Conservation (phyloP, 2,113 vertebrate species). For the Cricetomys ansorgei region DNA sequence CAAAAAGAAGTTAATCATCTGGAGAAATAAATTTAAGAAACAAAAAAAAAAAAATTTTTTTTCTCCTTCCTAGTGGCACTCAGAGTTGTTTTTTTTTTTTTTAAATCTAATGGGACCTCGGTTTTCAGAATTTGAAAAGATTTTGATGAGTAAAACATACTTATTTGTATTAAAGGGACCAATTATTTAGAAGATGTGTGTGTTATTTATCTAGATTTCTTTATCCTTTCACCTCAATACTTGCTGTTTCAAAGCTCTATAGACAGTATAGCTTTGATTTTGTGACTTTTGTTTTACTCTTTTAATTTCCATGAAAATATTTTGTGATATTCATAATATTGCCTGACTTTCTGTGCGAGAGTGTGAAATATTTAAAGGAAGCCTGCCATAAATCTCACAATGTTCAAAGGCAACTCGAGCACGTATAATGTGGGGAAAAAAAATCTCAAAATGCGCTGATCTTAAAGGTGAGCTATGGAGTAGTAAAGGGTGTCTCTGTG, state of each 20-base stretch:
- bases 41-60: neutral
- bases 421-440: neutral
- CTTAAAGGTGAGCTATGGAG: conserved; percentile 64
- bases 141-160: neutral
- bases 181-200: neutral
- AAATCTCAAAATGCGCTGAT: conserved; percentile 37
- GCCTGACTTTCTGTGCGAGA: conserved; percentile 22
- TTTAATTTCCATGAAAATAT: conserved; percentile 48
- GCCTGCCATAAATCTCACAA: conserved; percentile 48
- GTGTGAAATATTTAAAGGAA: conserved; percentile 67
- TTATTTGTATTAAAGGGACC: conserved; percentile 3
- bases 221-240: neutral
- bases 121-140: conserved; percentile 16
- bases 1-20: neutral
- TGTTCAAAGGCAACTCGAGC: conserved; percentile 56
- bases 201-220: neutral
- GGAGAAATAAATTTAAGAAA: neutral
- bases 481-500: conserved; percentile 34
- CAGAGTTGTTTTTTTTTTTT: neutral
- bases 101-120: neutral
- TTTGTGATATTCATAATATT: conserved; percentile 38
- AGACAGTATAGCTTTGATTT: neutral
- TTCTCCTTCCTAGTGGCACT: neutral
- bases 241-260: neutral
- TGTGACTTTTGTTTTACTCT: conserved; percentile 29